Percentiles rank a stretch among this genome's conserved stretches.
These are phyloP conservation scores for Branchipolynoe longqiensis DNA, from an alignment of 2,888 invertebrate genomes.

Conservation along the genomic window DNA sequence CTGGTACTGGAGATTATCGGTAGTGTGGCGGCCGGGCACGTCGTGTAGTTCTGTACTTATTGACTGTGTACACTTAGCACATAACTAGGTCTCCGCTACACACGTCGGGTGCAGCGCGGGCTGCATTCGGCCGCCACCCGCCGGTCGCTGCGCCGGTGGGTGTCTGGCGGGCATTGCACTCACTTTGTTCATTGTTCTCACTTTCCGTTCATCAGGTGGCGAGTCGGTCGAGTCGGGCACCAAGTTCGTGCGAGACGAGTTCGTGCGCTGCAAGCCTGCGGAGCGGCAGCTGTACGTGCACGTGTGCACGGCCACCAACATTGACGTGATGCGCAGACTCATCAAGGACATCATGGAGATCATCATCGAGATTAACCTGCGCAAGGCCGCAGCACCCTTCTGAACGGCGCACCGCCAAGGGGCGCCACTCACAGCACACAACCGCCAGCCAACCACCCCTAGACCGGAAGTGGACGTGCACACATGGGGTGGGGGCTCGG, in stretches of 20 bases:
- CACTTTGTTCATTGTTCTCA: too few relatives aligned
- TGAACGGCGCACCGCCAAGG: slow-evolving; percentile 21
- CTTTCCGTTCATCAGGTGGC: slow-evolving; percentile 71
- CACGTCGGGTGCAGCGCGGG: too few relatives aligned
- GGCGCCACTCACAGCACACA: too few relatives aligned
- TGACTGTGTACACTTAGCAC: too few relatives aligned
- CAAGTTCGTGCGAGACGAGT: slow-evolving; percentile 78
- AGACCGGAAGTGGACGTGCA: too few relatives aligned
- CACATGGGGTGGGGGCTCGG: not conserved
- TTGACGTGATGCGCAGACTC: slow-evolving; percentile 70
- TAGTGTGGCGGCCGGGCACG: too few relatives aligned
- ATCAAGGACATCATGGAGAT: slow-evolving; percentile 74
- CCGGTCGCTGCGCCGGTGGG: too few relatives aligned
- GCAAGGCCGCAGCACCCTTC: slow-evolving; percentile 67
- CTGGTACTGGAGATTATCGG: too few relatives aligned
- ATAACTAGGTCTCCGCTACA: too few relatives aligned
- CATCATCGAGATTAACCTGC: slow-evolving; percentile 75
- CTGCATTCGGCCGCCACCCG: too few relatives aligned
- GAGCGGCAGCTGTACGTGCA: slow-evolving; percentile 81
- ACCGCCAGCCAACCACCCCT: not conserved
- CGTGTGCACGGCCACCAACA: slow-evolving; percentile 81
- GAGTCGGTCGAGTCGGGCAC: slow-evolving; percentile 75
- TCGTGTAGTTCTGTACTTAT: too few relatives aligned
- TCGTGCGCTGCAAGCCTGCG: slow-evolving; percentile 76
- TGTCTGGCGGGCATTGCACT: too few relatives aligned